Conservation (phyloP, 2,797 vertebrate genomes). For the Novumbra hubbsi region DNA sequence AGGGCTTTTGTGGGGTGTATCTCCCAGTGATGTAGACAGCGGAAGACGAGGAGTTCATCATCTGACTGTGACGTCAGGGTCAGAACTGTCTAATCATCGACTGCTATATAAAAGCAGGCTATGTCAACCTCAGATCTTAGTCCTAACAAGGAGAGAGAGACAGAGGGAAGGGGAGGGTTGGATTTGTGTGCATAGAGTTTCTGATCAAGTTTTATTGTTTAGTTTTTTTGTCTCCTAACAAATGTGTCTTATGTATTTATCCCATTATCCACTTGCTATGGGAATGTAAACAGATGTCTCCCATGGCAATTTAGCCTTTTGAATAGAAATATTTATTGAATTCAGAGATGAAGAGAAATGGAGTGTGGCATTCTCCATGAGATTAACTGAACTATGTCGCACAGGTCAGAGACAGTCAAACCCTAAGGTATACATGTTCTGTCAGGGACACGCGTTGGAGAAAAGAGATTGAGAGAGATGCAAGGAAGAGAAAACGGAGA, state of each 20-base stretch:
- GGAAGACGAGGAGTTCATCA: slow-evolving; percentile 17
- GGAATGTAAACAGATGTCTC: too few species aligned
- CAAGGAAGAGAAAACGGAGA: slow-evolving; percentile 18
- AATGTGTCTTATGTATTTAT: too few species aligned
- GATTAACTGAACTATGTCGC: too few species aligned
- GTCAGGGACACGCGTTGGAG: neutral
- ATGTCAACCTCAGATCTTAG: slow-evolving; percentile 6
- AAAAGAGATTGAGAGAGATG: slow-evolving; percentile 39
- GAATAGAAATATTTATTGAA: too few species aligned
- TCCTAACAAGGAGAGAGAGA: slow-evolving; percentile 15
- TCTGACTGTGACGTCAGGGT: slow-evolving; percentile 35
- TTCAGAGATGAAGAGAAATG: neutral
- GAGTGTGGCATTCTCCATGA: too few species aligned
- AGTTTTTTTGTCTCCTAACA: too few species aligned
- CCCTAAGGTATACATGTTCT: too few species aligned
- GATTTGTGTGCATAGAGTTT: too few species aligned
- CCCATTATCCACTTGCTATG: too few species aligned
- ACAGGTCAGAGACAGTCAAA: too few species aligned
- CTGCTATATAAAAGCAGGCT: slow-evolving; percentile 35
- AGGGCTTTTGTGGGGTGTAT: slow-evolving; percentile 20
- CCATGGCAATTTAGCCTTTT: too few species aligned
- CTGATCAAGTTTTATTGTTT: too few species aligned
- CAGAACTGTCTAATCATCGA: slow-evolving; percentile 37
- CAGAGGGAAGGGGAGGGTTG: slow-evolving; percentile 2
- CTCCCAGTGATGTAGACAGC: neutral